phyloP scores from a whole-genome alignment of 1,140 invertebrate genomes.

The Onthophagus taurus region DNA sequence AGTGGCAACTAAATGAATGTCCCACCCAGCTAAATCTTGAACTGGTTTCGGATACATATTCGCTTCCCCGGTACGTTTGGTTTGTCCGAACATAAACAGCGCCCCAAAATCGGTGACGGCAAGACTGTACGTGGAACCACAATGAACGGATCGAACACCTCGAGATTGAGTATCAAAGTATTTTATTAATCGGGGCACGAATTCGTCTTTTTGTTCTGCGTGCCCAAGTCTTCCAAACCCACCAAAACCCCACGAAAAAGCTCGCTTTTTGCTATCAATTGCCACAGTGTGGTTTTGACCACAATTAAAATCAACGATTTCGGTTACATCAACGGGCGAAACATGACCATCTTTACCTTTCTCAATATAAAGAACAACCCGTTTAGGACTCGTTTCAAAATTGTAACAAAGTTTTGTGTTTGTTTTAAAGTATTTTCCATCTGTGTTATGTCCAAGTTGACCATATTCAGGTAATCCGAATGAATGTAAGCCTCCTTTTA shows the following conservation, averaged over 20 bases:
- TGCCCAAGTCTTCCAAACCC: slow-evolving; percentile 88
- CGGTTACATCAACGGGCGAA: slow-evolving; percentile 71
- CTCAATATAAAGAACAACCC: slow-evolving; percentile 78
- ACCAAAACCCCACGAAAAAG: slow-evolving; percentile 91
- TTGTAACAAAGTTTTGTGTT: slow-evolving; percentile 79
- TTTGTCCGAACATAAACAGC: slow-evolving; percentile 82
- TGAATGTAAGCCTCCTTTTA: slow-evolving; percentile 78
- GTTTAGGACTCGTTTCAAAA: slow-evolving; percentile 74
- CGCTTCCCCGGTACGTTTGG: slow-evolving; percentile 84
- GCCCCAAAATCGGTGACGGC: slow-evolving; percentile 68
- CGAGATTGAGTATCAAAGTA: slow-evolving; percentile 76
- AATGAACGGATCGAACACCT: slow-evolving; percentile 68
- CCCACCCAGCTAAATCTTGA: slow-evolving; percentile 85
- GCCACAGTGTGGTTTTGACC: slow-evolving; percentile 87
- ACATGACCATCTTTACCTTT: slow-evolving; percentile 81
- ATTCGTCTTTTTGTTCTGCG: slow-evolving; percentile 82
- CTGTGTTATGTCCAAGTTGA: slow-evolving; percentile 84
- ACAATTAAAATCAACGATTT: slow-evolving; percentile 82
- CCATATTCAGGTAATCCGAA: slow-evolving; percentile 91
- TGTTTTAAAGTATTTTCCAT: slow-evolving; percentile 87
- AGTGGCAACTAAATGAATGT: slow-evolving; percentile 71
- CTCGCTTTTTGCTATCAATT: slow-evolving; percentile 75
- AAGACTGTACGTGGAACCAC: slow-evolving; percentile 79
- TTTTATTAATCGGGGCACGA: slow-evolving; percentile 79
- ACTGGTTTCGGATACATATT: slow-evolving; percentile 96